Percentiles rank a stretch among this genome's conserved stretches.
These are phyloP conservation scores for Bicyclus anynana DNA, from an alignment of 1,140 invertebrate genomes.

Conservation along the genomic window DNA sequence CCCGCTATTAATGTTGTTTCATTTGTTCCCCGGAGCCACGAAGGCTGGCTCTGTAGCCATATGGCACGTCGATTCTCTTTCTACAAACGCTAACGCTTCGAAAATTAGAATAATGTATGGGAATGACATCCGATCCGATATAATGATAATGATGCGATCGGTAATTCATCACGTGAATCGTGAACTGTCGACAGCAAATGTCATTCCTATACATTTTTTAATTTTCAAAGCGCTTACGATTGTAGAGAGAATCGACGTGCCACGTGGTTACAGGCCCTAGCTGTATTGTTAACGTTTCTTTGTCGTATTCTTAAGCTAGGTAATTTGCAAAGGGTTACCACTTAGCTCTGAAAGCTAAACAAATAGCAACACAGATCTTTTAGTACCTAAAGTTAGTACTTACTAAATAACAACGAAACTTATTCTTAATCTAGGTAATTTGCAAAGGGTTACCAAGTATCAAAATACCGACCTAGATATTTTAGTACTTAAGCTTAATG, in stretches of 20 bases:
- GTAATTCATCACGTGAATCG: too few relatives aligned
- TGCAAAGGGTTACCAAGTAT: background rate
- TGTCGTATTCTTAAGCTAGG: background rate
- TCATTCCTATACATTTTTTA: too few relatives aligned
- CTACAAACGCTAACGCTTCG: too few relatives aligned
- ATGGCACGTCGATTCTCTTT: too few relatives aligned
- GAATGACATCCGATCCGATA: too few relatives aligned
- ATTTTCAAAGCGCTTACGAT: too few relatives aligned
- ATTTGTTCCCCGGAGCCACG: slow-evolving; percentile 25
- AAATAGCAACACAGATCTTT: background rate
- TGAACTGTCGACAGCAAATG: too few relatives aligned
- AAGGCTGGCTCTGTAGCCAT: background rate
- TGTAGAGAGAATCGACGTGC: too few relatives aligned
- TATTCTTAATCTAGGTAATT: background rate
- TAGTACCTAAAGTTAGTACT: background rate
- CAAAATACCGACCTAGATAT: background rate
- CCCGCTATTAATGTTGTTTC: slow-evolving; percentile 38
- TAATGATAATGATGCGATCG: too few relatives aligned
- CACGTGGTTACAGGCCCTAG: too few relatives aligned
- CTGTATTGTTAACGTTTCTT: background rate
- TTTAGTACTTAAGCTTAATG: background rate
- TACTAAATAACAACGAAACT: too few relatives aligned
- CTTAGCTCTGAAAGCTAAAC: background rate
- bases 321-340: background rate
- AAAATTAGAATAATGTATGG: too few relatives aligned